A percentile compares a stretch with the other conserved stretches of the same genome.
Conservation (phyloP, 2,888 invertebrate genomes). For the Platypus cylindrus region DNA sequence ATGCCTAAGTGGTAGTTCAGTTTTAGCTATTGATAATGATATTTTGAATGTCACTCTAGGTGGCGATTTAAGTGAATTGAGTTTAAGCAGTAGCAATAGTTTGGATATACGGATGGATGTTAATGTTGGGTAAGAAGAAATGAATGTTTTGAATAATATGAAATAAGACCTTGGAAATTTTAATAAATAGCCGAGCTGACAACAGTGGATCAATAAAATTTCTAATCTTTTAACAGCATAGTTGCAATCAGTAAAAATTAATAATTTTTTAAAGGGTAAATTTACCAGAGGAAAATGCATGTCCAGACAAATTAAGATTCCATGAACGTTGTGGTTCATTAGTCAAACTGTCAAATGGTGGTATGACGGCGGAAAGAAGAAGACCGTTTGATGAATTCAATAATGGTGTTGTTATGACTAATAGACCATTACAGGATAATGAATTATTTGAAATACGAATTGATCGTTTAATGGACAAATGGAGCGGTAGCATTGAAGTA, state of each 20-base stretch:
- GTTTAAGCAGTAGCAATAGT: slow-evolving; percentile 35
- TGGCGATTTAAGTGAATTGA: slow-evolving; percentile 34
- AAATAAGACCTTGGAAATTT: too few species aligned
- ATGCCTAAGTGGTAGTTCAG: slow-evolving; percentile 35
- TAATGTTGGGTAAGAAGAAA: slow-evolving; percentile 32
- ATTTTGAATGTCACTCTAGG: slow-evolving; percentile 34
- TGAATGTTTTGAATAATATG: too few species aligned
- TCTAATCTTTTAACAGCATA: too few species aligned
- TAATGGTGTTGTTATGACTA: slow-evolving; percentile 92
- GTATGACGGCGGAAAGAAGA: slow-evolving; percentile 74
- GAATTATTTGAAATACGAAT: slow-evolving; percentile 92
- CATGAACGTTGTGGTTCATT: slow-evolving; percentile 80
- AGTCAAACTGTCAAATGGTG: slow-evolving; percentile 71
- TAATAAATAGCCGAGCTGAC: too few species aligned
- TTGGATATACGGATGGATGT: slow-evolving; percentile 36
- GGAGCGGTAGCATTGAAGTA: slow-evolving; percentile 86
- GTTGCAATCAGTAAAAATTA: too few species aligned
- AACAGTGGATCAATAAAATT: too few species aligned
- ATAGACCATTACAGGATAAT: slow-evolving; percentile 71
- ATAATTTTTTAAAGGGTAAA: slow-evolving; percentile 26
- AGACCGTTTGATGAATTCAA: slow-evolving; percentile 89
- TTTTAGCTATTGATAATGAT: slow-evolving; percentile 35
- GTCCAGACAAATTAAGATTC: slow-evolving; percentile 59
- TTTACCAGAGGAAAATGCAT: slow-evolving; percentile 29
- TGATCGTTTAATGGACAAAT: slow-evolving; percentile 84